Conservation (phyloP, 2,113 vertebrate genomes). For the Gulo gulo region DNA sequence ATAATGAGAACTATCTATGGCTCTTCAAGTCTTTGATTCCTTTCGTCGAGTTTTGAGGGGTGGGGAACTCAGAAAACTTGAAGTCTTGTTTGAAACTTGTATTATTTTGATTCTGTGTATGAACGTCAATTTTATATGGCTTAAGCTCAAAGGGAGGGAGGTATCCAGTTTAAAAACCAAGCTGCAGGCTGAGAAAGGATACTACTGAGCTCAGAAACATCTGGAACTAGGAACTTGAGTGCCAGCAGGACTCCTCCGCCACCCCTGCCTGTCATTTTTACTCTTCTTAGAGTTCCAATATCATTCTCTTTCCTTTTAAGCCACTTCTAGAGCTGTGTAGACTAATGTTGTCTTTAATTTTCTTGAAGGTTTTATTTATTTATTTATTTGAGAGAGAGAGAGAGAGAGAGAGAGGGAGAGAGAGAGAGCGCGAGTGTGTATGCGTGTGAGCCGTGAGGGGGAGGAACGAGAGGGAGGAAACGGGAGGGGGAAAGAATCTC, state of each 20-base stretch:
- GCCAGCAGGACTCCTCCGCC: neutral
- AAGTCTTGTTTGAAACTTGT: neutral
- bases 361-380: neutral
- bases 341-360: neutral
- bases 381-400: neutral
- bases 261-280: neutral
- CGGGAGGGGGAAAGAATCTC: neutral
- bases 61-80: neutral
- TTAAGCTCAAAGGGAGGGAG: neutral
- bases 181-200: neutral
- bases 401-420: neutral
- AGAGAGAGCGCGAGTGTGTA: neutral
- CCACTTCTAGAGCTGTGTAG: neutral
- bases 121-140: neutral
- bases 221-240: neutral
- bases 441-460: rapidly evolving
- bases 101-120: neutral
- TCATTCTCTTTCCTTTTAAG: neutral
- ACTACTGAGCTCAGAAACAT: neutral
- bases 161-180: neutral
- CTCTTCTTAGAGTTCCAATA: neutral
- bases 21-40: neutral
- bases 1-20: neutral
- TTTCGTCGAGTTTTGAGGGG: neutral
- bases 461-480: neutral